Base-by-base conservation (phyloP, 2,797 vertebrate genomes). In the Agapornis canus region DNA sequence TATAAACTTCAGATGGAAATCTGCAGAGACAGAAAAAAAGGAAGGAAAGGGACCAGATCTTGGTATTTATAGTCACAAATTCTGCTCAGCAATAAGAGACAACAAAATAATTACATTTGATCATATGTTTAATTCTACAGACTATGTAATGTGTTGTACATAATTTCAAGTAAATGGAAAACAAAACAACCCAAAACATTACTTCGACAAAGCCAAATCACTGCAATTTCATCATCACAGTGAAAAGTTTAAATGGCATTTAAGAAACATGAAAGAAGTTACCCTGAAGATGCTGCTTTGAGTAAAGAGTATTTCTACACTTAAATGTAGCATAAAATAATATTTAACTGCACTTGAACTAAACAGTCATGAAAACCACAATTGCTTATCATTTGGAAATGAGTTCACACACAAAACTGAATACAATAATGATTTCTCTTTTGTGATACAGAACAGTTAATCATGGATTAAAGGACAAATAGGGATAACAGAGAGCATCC, bases 391-490 rank as follows among this genome's bases (percentile, higher is more conserved):
- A 70, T 52, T 54, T 91, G 71, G 60, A 94, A 94, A 39, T 4
- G 10, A 75, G 26, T 32, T 57, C 87, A 47, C 56, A 72, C 23
- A 82, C 12, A 91, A 79, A 92, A 78, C 12, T 51, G n/a, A 86
- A 69, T 13, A 35, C 11, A 88, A 31, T 27, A 42, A 49, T 13
- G 11, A 40, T 79, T 65, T 68, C 32, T 52, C 20, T 43, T 72
- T 88, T 70, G 42, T 32, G 80, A 88, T 35, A 75, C 27, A 27
- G 56, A 95, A 94, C 47, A 85, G 84, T 92, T 95, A 82, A 96
- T 75, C 91, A n/a, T 2, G 12, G 88, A 80, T 54, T 69, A 94
- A 52, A 93, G 91, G 47, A 89, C 76, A 92, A 70, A 82, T 10
- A 69, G 80, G 66, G 77, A 39, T 21, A 92, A 85, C 32, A 92